These are phyloP conservation scores for Phlogophora meticulosa DNA, from an alignment of 2,888 invertebrate species.

Conservation along the genomic window DNA sequence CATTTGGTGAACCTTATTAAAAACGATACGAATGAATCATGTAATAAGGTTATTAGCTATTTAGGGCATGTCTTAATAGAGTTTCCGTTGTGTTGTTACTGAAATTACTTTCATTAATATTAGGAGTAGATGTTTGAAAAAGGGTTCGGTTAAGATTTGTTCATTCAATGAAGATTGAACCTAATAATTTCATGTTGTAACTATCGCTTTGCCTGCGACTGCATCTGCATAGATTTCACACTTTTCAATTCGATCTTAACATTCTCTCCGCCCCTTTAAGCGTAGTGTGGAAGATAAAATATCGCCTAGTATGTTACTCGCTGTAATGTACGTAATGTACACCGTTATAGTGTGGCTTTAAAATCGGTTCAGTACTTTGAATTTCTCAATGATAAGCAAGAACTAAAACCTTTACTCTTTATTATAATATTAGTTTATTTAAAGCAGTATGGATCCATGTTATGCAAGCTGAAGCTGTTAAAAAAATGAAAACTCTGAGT, in stretches of 20 bases:
- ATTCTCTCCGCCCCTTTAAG: too few relatives aligned
- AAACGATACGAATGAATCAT: constrained; percentile 60
- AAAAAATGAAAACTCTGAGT: background rate
- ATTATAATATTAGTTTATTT: too few relatives aligned
- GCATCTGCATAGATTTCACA: too few relatives aligned
- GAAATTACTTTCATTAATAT: constrained; percentile 6
- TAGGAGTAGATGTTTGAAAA: background rate
- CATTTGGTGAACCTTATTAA: constrained; percentile 62
- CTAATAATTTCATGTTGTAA: background rate
- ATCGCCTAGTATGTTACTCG: too few relatives aligned
- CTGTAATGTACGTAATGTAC: too few relatives aligned
- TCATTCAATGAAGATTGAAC: background rate
- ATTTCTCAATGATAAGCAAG: too few relatives aligned
- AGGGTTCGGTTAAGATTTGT: background rate
- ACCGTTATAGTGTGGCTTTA: too few relatives aligned
- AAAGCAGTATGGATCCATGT: background rate
- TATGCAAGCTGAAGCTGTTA: background rate
- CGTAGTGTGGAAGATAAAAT: too few relatives aligned
- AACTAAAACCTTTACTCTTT: too few relatives aligned
- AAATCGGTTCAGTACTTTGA: too few relatives aligned
- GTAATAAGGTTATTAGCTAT: constrained; percentile 51
- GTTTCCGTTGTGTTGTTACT: constrained; percentile 13
- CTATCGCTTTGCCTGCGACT: too few relatives aligned
- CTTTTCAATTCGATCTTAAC: too few relatives aligned
- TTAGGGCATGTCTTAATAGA: constrained; percentile 22